A percentile compares a stretch with the other conserved stretches of the same genome.
phyloP scores from a whole-genome alignment of 2,888 invertebrate species.

The Aleiodes testaceus region DNA sequence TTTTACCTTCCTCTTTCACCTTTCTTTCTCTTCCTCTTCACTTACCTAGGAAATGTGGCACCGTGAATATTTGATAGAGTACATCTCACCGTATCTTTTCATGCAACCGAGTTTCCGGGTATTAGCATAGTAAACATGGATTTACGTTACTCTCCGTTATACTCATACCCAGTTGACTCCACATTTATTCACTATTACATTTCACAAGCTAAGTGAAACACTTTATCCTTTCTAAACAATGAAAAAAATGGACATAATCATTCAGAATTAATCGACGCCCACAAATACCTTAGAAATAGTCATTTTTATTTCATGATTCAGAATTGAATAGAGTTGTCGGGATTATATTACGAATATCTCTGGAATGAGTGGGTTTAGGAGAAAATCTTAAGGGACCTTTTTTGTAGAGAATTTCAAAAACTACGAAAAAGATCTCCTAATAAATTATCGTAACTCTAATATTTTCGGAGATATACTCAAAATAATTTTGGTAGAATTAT shows the following conservation, averaged over 20 bases:
- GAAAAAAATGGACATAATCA: neutral
- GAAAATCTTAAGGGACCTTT: too few species aligned
- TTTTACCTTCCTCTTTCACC: neutral
- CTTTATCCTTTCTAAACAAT: neutral
- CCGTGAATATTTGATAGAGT: conserved; percentile 31
- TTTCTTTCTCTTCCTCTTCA: neutral
- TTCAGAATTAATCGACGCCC: too few species aligned
- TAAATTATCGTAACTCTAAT: too few species aligned
- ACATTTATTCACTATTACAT: conserved; percentile 30
- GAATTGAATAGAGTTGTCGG: too few species aligned
- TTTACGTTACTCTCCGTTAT: conserved; percentile 65
- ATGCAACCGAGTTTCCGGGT: conserved; percentile 52
- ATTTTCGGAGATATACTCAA: too few species aligned
- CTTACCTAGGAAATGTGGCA: conserved; percentile 19
- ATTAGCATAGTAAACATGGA: conserved; percentile 70
- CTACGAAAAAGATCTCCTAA: too few species aligned
- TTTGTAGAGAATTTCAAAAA: too few species aligned
- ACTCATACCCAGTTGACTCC: conserved; percentile 28
- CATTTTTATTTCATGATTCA: too few species aligned
- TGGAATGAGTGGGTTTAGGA: too few species aligned
- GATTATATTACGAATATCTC: too few species aligned
- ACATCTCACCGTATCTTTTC: conserved; percentile 27
- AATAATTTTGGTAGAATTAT: too few species aligned
- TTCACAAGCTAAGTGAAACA: conserved; percentile 26
- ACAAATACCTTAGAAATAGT: too few species aligned